These are phyloP conservation scores for Eupithecia centaureata DNA, from an alignment of 2,888 invertebrate species.

Conservation along the genomic window DNA sequence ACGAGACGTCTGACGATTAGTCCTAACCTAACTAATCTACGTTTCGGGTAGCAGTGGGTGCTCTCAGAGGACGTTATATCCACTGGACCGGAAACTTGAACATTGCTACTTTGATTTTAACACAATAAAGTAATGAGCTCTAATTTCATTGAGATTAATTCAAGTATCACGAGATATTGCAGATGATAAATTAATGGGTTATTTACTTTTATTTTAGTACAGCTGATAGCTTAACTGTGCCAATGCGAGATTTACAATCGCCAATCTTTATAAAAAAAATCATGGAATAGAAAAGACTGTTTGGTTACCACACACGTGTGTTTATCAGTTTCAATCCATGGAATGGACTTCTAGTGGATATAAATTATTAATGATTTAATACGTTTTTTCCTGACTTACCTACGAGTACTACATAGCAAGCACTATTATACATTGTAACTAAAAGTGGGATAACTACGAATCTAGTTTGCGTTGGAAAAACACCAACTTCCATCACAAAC, in stretches of 20 bases:
- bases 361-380: background rate
- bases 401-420: no score
- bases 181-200: background rate
- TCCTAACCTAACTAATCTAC: constrained; percentile 56
- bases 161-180: background rate
- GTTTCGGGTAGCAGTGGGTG: constrained; percentile 53
- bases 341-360: background rate
- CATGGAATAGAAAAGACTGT: background rate
- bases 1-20: constrained; percentile 52
- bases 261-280: background rate
- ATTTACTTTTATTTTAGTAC: background rate
- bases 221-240: background rate
- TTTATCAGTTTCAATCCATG: background rate
- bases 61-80: constrained; percentile 21
- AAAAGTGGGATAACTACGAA: no score
- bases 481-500: no score
- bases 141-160: background rate
- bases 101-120: background rate
- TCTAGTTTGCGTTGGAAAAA: no score
- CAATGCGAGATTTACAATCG: background rate
- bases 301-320: background rate
- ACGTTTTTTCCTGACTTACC: background rate
- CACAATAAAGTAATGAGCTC: background rate
- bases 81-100: constrained; percentile 19
- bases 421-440: no score